These are phyloP conservation scores for Triops longicaudatus DNA, from an alignment of 1,140 invertebrate genomes.

Conservation along the genomic window DNA sequence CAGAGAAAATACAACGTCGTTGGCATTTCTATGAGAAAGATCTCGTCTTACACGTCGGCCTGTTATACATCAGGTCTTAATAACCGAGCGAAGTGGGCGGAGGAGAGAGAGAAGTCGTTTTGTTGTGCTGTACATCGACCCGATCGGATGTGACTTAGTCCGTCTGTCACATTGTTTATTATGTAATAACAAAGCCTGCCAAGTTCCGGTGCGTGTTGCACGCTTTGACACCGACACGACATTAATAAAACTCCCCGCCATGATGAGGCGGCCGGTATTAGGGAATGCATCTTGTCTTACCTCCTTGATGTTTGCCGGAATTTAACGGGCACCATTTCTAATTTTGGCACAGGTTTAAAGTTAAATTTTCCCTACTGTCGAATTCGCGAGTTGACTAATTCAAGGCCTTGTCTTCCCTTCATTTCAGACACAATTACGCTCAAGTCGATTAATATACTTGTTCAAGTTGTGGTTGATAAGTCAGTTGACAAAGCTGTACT, in stretches of 20 bases:
- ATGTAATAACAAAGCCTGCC: conserved; percentile 8
- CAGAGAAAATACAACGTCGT: no score
- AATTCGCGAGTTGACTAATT: no score
- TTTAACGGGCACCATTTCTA: no score
- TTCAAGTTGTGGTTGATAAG: no score
- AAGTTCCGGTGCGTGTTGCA: not conserved
- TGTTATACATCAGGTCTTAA: not conserved
- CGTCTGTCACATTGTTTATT: conserved; percentile 3
- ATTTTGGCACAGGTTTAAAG: no score
- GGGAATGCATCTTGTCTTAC: not conserved
- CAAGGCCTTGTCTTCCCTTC: no score
- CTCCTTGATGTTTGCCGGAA: not conserved
- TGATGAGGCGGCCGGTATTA: not conserved
- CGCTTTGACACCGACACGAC: not conserved
- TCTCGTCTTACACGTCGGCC: not conserved
- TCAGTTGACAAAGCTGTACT: no score
- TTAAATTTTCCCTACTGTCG: no score
- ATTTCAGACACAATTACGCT: no score
- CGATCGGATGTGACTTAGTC: not conserved
- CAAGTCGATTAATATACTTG: no score
- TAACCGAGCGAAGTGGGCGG: not conserved
- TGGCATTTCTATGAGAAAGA: no score
- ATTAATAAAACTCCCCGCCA: not conserved
- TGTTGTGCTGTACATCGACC: not conserved
- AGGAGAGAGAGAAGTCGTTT: not conserved